phyloP scores from a whole-genome alignment of 2,797 vertebrate species.

The Orientallactaga sibirica region DNA sequence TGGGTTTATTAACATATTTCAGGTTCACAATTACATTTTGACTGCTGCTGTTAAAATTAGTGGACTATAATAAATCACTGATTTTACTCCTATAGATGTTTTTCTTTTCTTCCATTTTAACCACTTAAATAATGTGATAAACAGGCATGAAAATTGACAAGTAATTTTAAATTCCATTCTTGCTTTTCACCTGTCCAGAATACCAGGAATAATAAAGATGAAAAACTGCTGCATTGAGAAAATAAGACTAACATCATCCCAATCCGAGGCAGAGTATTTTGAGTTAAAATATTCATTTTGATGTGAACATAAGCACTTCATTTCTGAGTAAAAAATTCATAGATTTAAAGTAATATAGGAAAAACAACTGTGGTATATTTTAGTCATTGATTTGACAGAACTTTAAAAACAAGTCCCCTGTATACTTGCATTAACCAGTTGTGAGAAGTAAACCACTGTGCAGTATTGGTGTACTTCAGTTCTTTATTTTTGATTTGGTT shows the following conservation, averaged over 20 bases:
- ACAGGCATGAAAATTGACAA: slow-evolving; percentile 11
- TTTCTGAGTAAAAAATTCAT: slow-evolving; percentile 1
- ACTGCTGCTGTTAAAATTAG: neutral
- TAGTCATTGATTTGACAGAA: neutral
- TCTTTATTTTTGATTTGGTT: neutral
- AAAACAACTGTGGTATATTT: neutral
- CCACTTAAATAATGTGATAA: slow-evolving; percentile 27
- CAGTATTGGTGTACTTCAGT: neutral
- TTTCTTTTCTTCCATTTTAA: slow-evolving; percentile 23
- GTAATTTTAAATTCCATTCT: slow-evolving; percentile 41
- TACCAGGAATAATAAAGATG: neutral
- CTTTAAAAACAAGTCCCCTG: neutral
- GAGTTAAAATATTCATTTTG: neutral
- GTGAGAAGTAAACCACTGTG: neutral
- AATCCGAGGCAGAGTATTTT: neutral
- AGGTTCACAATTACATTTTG: slow-evolving; percentile 7
- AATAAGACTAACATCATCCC: neutral
- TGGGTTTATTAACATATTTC: neutral
- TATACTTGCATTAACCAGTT: neutral
- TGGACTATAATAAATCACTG: slow-evolving; percentile 6
- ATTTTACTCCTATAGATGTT: slow-evolving; percentile 14
- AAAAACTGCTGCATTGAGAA: neutral
- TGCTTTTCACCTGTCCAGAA: slow-evolving; percentile 27
- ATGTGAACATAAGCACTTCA: neutral
- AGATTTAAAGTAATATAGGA: neutral